These are phyloP conservation scores for Dolichotis patagonum DNA, from an alignment of 2,113 vertebrate species.

Conservation along the genomic window DNA sequence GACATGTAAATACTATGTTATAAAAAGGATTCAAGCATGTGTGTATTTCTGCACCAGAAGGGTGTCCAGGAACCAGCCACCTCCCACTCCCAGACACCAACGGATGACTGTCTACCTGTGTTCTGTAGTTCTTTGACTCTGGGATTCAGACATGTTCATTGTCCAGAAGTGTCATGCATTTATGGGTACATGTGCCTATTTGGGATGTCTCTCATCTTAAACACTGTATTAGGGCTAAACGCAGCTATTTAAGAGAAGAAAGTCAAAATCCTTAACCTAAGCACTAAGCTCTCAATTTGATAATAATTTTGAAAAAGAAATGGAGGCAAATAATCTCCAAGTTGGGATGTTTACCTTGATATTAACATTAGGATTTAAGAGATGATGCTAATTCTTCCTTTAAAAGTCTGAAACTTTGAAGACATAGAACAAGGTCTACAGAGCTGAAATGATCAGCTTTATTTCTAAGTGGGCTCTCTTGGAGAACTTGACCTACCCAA, in stretches of 20 bases:
- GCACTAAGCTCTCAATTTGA: neutral
- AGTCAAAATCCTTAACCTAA: neutral
- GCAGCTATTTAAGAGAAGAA: neutral
- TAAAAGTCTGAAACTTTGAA: neutral
- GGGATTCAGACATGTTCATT: neutral
- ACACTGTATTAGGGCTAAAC: neutral
- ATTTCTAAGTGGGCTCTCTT: neutral
- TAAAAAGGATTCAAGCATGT: neutral
- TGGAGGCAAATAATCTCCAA: conserved; percentile 38
- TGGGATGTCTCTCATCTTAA: neutral
- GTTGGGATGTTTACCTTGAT: neutral
- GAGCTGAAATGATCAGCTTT: neutral
- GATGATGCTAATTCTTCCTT: neutral
- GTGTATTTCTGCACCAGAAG: neutral
- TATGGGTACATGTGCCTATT: neutral
- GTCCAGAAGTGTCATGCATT: neutral
- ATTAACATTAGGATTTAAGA: neutral
- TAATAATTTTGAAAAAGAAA: conserved; percentile 8
- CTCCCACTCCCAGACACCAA: neutral
- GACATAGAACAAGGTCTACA: neutral
- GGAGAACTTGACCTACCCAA: neutral
- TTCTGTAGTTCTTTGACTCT: neutral
- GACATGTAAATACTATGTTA: neutral
- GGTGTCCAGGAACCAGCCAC: neutral
- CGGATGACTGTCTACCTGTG: neutral